phyloP scores from a whole-genome alignment of 2,888 invertebrate species.

The Ceratothoa steindachneri region DNA sequence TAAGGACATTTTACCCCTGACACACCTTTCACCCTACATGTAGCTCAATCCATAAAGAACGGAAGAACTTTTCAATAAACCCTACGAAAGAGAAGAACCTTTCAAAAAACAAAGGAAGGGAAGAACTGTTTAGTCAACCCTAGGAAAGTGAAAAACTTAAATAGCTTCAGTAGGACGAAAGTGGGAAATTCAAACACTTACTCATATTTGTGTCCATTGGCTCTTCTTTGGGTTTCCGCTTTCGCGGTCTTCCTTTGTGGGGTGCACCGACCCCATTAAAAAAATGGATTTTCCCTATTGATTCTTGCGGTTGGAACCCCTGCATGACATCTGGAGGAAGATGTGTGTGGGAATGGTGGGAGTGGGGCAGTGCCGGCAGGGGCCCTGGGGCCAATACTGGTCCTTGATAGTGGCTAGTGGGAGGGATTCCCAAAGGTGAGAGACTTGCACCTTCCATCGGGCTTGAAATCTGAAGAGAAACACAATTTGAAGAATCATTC shows the following conservation, averaged over 20 bases:
- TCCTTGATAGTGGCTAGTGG: constrained; percentile 40
- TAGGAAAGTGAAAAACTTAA: too few relatives aligned
- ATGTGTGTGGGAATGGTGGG: constrained; percentile 39
- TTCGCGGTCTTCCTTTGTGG: constrained; percentile 78
- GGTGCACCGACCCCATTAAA: constrained; percentile 64
- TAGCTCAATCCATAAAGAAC: too few relatives aligned
- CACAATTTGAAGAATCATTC: not conserved
- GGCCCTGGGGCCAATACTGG: constrained; percentile 26
- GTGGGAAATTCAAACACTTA: constrained; percentile 29
- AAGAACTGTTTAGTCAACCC: too few relatives aligned
- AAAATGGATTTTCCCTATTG: constrained; percentile 54
- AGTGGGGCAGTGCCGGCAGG: constrained; percentile 37
- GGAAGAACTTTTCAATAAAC: too few relatives aligned
- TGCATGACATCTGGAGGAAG: constrained; percentile 31
- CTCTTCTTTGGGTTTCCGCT: constrained; percentile 60
- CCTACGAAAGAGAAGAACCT: too few relatives aligned
- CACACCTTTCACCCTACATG: too few relatives aligned
- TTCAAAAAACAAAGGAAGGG: too few relatives aligned
- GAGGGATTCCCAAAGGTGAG: constrained; percentile 38
- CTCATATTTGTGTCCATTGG: constrained; percentile 46
- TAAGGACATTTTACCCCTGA: too few relatives aligned
- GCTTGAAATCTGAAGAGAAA: constrained; percentile 22
- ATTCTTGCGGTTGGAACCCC: constrained; percentile 40
- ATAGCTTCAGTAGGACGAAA: too few relatives aligned
- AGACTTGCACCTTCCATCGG: constrained; percentile 26